Conservation (phyloP, 1,140 invertebrate species). For the Trachelipus rathkii region DNA sequence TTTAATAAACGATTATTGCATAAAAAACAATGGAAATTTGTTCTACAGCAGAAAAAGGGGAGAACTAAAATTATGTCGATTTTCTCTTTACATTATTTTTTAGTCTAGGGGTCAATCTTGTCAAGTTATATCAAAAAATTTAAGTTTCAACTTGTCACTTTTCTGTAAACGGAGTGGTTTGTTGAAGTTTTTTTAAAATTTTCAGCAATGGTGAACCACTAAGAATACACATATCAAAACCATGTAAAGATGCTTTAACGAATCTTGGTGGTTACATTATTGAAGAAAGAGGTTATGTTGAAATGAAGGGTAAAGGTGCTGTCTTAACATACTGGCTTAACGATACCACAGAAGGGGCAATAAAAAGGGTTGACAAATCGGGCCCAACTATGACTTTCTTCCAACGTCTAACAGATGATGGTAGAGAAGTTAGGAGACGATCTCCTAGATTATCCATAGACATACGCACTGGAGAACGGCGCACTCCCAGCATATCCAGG, state of each 20-base stretch:
- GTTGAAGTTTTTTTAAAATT: not conserved
- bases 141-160: too few relatives aligned
- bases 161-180: too few relatives aligned
- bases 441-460: slow-evolving; percentile 29
- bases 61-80: too few relatives aligned
- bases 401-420: slow-evolving; percentile 26
- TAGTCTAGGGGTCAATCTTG: too few relatives aligned
- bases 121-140: too few relatives aligned
- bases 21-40: too few relatives aligned
- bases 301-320: slow-evolving; percentile 80
- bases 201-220: slow-evolving; percentile 60
- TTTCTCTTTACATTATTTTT: too few relatives aligned
- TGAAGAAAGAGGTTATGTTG: slow-evolving; percentile 73
- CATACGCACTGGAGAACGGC: not conserved
- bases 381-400: slow-evolving; percentile 8
- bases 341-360: slow-evolving; percentile 54
- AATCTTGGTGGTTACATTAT: slow-evolving; percentile 73
- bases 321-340: slow-evolving; percentile 80
- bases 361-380: slow-evolving; percentile 30
- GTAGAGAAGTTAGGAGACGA: slow-evolving; percentile 26
- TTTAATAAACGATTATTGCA: too few relatives aligned
- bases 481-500: slow-evolving; percentile 34
- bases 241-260: slow-evolving; percentile 66
- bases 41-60: too few relatives aligned
- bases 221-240: slow-evolving; percentile 66